Percentiles rank a stretch among this genome's conserved stretches.
These are phyloP conservation scores for Acromyrmex charruanus DNA, from an alignment of 1,140 invertebrate genomes.

Conservation along the genomic window DNA sequence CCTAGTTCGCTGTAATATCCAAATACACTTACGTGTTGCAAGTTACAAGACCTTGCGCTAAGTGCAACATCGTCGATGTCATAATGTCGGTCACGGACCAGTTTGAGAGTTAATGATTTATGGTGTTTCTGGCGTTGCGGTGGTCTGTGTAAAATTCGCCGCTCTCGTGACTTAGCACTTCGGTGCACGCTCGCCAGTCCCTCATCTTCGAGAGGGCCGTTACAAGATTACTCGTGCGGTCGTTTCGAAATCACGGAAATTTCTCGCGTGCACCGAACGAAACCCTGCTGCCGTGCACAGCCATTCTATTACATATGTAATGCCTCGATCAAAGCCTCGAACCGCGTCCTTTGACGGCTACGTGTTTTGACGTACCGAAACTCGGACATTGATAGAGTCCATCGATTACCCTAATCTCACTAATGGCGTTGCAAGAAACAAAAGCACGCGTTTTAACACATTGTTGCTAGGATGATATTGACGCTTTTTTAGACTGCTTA, in stretches of 20 bases:
- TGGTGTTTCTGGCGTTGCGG: constrained; percentile 40
- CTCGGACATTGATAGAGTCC: constrained; percentile 1
- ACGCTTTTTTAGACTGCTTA: not conserved
- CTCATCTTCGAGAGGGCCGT: constrained; percentile 41
- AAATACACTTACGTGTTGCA: constrained; percentile 38
- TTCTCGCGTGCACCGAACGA: constrained; percentile 12
- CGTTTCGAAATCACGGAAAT: constrained; percentile 46
- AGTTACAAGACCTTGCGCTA: constrained; percentile 46
- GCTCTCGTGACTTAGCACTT: constrained; percentile 43
- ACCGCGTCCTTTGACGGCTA: constrained; percentile 21
- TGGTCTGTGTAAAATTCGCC: constrained; percentile 40
- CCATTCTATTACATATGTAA: constrained; percentile 34
- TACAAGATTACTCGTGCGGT: constrained; percentile 43
- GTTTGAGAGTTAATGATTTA: constrained; percentile 57
- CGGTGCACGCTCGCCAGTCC: constrained; percentile 13
- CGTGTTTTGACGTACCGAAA: constrained; percentile 15
- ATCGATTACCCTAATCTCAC: constrained; percentile 7
- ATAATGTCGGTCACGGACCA: constrained; percentile 49
- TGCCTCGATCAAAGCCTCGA: constrained; percentile 1
- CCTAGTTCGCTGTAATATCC: constrained; percentile 38
- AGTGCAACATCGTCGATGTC: constrained; percentile 50
- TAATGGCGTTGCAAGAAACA: not conserved
- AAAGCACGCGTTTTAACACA: not conserved
- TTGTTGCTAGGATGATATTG: not conserved
- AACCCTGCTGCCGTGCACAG: not conserved